Percentiles rank a stretch among this genome's conserved stretches.
These are phyloP conservation scores for Dicrurus megarhynchus DNA, from an alignment of 2,113 vertebrate species.

Conservation along the genomic window DNA sequence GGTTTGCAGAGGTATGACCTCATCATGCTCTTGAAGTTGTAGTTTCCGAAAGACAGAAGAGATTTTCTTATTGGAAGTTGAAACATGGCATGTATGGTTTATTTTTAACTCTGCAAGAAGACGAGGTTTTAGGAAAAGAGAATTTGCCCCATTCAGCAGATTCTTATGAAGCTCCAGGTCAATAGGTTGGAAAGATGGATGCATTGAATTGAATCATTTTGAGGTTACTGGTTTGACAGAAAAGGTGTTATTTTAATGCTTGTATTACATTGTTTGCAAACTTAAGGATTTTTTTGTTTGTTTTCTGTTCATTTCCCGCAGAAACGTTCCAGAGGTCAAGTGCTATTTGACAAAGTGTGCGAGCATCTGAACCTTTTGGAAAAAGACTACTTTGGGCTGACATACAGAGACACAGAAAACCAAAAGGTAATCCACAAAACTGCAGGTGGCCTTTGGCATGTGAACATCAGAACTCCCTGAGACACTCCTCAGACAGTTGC, in stretches of 20 bases:
- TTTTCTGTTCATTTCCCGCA: slow-evolving; percentile 46
- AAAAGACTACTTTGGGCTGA: slow-evolving; percentile 95
- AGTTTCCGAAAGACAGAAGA: background rate
- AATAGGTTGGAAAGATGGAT: background rate
- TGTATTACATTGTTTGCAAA: background rate
- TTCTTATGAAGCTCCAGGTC: background rate
- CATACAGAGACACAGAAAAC: slow-evolving; percentile 89
- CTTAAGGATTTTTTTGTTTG: background rate
- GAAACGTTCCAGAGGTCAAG: slow-evolving; percentile 91
- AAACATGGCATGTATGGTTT: background rate
- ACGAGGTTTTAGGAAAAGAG: background rate
- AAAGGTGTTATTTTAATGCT: background rate
- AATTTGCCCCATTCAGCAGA: background rate
- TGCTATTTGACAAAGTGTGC: slow-evolving; percentile 92
- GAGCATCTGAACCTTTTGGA: slow-evolving; percentile 96
- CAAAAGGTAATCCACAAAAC: slow-evolving; percentile 84
- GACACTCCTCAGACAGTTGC: background rate
- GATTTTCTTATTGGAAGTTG: background rate
- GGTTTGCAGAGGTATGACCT: background rate
- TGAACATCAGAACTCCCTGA: background rate
- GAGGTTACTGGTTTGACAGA: background rate
- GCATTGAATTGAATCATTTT: background rate
- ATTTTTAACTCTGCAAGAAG: background rate
- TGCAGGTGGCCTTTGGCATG: background rate
- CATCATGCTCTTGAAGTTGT: background rate